These are phyloP conservation scores for Neodon shergylaensis DNA, from an alignment of 2,113 vertebrate species.

Conservation along the genomic window DNA sequence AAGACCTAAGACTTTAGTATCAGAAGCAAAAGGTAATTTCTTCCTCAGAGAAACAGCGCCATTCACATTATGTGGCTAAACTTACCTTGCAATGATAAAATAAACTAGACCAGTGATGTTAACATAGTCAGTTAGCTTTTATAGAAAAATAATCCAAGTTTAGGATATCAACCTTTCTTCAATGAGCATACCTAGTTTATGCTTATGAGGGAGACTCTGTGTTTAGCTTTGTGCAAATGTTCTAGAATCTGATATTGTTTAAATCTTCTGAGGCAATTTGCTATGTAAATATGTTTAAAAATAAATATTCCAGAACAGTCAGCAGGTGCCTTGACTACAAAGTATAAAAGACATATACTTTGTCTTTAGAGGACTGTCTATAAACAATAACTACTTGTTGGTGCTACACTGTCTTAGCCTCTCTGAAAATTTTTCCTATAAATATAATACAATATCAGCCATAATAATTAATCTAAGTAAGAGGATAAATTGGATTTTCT, in stretches of 20 bases:
- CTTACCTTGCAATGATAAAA: background rate
- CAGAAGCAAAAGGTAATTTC: background rate
- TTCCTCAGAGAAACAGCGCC: background rate
- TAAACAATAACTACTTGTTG: background rate
- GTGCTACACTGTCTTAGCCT: background rate
- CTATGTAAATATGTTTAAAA: slow-evolving; percentile 24
- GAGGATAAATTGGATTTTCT: background rate
- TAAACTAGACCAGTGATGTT: background rate
- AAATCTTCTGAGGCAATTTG: background rate
- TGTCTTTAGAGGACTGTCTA: background rate
- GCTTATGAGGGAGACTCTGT: background rate
- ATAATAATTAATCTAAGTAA: background rate
- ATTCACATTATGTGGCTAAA: background rate
- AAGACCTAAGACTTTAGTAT: background rate
- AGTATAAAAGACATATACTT: background rate
- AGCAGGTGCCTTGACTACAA: background rate
- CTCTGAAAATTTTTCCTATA: background rate
- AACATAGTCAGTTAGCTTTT: background rate
- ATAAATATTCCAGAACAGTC: slow-evolving; percentile 9
- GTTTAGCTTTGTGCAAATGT: background rate
- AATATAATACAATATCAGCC: background rate
- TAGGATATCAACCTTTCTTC: background rate
- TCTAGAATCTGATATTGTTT: background rate
- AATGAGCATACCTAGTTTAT: background rate
- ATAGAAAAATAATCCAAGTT: background rate